A percentile compares a stretch with the other conserved stretches of the same genome.
Conservation (phyloP, 2,113 vertebrate species). For the Melanostigma gelatinosum region DNA sequence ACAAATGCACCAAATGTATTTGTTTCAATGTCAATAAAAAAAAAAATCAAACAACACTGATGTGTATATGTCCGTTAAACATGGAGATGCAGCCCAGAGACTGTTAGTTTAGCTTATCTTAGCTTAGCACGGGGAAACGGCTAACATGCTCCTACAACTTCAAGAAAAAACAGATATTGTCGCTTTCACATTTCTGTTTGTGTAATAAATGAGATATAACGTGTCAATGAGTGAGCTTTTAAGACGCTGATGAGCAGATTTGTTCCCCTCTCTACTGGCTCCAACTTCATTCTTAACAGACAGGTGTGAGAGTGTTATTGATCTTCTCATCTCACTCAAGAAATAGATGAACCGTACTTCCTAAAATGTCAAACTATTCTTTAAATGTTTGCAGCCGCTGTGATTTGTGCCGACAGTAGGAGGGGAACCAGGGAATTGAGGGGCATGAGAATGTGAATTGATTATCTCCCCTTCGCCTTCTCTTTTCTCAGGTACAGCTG, state of each 20-base stretch:
- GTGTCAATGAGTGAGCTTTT: not conserved
- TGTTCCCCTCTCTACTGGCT: too few relatives aligned
- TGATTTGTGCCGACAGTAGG: not conserved
- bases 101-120: not conserved
- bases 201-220: not conserved
- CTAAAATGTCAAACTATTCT: not conserved
- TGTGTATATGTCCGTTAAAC: not conserved
- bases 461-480: not conserved
- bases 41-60: not conserved
- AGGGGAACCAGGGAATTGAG: not conserved
- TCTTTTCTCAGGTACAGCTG: conserved; percentile 89
- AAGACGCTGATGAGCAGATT: too few relatives aligned
- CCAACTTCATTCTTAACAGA: not conserved
- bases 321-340: not conserved
- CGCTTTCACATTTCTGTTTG: not conserved
- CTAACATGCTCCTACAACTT: not conserved
- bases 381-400: not conserved
- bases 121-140: not conserved
- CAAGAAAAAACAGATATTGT: not conserved
- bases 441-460: not conserved
- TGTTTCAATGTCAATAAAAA: too few relatives aligned
- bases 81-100: not conserved
- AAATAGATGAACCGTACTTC: not conserved
- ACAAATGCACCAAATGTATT: not conserved
- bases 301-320: not conserved